phyloP scores from a whole-genome alignment of 2,888 invertebrate genomes.

The Drosophila mimica region DNA sequence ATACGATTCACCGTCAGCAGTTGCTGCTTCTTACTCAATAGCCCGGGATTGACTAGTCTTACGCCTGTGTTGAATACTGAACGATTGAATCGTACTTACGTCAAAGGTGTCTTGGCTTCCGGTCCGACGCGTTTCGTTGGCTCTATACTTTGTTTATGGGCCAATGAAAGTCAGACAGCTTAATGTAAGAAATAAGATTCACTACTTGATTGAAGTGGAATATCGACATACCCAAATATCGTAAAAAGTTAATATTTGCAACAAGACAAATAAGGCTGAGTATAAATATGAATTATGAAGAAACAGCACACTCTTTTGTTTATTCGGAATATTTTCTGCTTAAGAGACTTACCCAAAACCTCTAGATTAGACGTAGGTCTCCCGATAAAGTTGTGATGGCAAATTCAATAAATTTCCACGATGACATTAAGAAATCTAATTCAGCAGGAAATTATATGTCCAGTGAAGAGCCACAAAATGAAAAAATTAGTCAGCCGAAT shows the following conservation, averaged over 20 bases:
- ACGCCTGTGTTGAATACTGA: constrained; percentile 39
- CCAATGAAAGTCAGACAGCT: constrained; percentile 31
- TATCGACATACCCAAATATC: background rate
- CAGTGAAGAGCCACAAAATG: background rate
- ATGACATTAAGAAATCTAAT: background rate
- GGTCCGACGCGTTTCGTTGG: constrained; percentile 26
- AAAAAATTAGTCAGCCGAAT: background rate
- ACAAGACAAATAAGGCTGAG: background rate
- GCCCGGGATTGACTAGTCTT: constrained; percentile 9
- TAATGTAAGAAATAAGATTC: constrained; percentile 4
- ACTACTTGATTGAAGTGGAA: background rate
- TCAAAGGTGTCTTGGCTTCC: constrained; percentile 46
- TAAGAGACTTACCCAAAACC: background rate
- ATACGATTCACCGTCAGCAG: constrained; percentile 17
- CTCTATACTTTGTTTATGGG: constrained; percentile 14
- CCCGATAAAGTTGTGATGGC: background rate
- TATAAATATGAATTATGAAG: background rate
- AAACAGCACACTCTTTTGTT: background rate
- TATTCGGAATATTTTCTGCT: background rate
- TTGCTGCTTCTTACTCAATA: constrained; percentile 34
- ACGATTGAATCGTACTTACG: constrained; percentile 44
- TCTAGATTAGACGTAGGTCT: background rate
- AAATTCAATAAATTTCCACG: background rate
- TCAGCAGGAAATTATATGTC: background rate
- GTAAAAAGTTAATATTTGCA: background rate